Base-by-base conservation (phyloP, 2,888 invertebrate species). In the Philereme transversata region DNA sequence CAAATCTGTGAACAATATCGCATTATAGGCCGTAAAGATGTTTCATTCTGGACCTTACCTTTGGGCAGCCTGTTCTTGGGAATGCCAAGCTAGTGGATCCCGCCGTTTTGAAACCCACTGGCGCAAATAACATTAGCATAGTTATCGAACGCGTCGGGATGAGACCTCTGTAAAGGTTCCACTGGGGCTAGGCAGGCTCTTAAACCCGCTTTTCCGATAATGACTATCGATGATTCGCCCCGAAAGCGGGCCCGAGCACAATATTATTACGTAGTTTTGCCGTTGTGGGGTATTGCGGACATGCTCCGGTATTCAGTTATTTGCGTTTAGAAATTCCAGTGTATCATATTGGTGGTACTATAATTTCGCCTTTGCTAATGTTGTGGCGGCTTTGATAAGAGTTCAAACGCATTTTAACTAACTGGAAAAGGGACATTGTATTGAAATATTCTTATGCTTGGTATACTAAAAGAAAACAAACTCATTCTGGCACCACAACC, bases 61-160 rank as follows among this genome's bases (percentile, higher is more conserved):
- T 77, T 68, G 71, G 77, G 75, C 77, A 74, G 74, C 74, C 70
- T 76, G 79, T 81, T 79, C 76, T 76, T 77, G 71, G 77, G 82
- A 84, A 81, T 79, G 78, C 80, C 80, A 78, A 83, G 82, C 84
- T 84, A 85, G 86, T 85, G 79, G 84, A 83, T 81, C 79, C 82
- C 81, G 84, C 76, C 86, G 84, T 88, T 89, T 82, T 78, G 80
- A 79, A 88, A 86, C 87, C 90, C 87, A 87, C 85, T 86, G 88
- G 86, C 87, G 85, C 90, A 89, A 89, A 91, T 91, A 91, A 90
- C 90, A 91, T 91, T 91, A 91, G 90, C 91, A 92, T 92, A 91
- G 90, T 90, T 90, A 92, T 92, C 88, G 90, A 88, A 88, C 86
- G 86, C 84, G 84, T 80, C 75, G 87, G 87, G 90, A 90, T 90